Base-by-base conservation (phyloP, 2,797 vertebrate species). In the Lagocephalus sceleratus region DNA sequence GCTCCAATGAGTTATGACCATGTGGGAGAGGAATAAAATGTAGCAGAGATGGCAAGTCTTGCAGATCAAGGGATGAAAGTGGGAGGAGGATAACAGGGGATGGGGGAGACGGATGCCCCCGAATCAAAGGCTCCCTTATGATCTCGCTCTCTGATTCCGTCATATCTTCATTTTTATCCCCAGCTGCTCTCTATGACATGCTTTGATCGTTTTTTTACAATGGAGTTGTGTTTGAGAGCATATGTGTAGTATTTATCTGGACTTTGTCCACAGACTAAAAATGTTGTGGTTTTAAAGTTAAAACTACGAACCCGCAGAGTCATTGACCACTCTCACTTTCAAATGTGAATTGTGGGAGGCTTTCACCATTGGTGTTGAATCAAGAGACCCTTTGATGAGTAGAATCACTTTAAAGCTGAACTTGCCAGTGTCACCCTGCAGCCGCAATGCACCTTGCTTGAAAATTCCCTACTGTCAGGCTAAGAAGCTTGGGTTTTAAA, bases 371-470 rank as follows among this genome's bases (percentile, higher is more conserved):
- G 65, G n/a, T 42, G 58, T 58, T 32, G 62, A 76, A 71, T 66
- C 56, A 73, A 73, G 56, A 26, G 38, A 32, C 57, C 0, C 63
- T 76, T 79, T 82, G 78, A 81, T 85, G 73, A 81, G 72, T 56
- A 58, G 63, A 69, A 73, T 66, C 12, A 48, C 79, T 82, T 78
- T 76, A 76, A 81, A 78, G 81, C 63, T 72, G 47, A 72, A 54
- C 41, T 66, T 52, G 66, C 72, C 25, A 21, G 26, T 55, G 52
- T 55, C 45, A 43, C 39, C 54, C 41, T 48, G 69, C 54, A 61
- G 51, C 59, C 52, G 20, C 50, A 64, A 64, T 7, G 6, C 61
- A 55, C 50, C 46, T 47, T 29, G n/a, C 44, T 46, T 43, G 57
- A 32, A 38, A 32, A 32, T 23, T 52, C 11, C 55, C 55, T 22